Base-by-base conservation (phyloP, 2,797 vertebrate species). In the Sibirionetta formosa region DNA sequence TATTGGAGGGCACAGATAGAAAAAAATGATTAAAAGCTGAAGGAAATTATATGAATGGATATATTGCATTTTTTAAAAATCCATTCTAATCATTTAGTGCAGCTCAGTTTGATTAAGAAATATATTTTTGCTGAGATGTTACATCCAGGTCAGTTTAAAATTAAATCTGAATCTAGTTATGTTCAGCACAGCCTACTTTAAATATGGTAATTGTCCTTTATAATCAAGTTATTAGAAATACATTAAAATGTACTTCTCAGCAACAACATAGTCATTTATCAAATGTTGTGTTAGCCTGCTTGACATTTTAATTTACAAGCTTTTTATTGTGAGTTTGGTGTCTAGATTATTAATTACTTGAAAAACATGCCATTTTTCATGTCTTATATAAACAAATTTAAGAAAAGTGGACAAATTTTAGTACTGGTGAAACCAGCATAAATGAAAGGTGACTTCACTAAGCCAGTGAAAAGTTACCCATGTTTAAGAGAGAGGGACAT, bases 231-330 rank as follows among this genome's bases (percentile, higher is more conserved):
- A 95, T 91, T 94, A 97, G 81, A 92, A 80, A 93, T 64, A 76
- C 80, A 92, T 97, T 96, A 97, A 97, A 94, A 95, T 73, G 60
- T 95, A 94, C 89, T 94, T 38, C 72, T 93, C 56, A 77, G 86
- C 89, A 95, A 77, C 63, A 96, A 77, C 56, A 68, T 46, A 86
- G 65, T 85, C 24, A 96, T 96, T 95, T 91, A 96, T 97, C 89
- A 97, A 95, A 95, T 64, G 56, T 76, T 88, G 8, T 0, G 0
- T 79, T 96, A 81, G 42, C 42, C 90, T 84, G 72, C 65, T 73
- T 95, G 95, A 94, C 96, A 91, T 96, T 96, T 97, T 96, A 97
- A 97, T 96, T 97, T 97, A 36, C 76, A 94, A 70, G 42, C 16
- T 94, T 65, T 90, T 97, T 89, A 69, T 97, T 96, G 92, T 94